These are phyloP conservation scores for Neoascia interrupta DNA, from an alignment of 2,888 invertebrate species.

Conservation along the genomic window DNA sequence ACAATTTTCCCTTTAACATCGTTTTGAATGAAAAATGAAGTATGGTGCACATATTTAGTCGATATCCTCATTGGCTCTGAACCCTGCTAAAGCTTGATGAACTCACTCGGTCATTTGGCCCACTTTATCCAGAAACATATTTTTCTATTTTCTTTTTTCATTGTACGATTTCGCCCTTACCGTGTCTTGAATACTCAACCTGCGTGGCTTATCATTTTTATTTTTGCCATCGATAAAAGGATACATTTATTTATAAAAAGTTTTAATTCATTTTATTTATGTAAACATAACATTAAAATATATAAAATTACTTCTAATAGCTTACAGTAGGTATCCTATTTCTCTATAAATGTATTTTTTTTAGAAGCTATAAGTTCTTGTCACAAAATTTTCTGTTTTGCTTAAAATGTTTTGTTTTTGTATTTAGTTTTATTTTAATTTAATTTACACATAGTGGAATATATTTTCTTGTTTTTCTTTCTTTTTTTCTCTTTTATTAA, in stretches of 20 bases:
- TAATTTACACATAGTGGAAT: constrained; percentile 65
- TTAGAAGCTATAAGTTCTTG: constrained; percentile 43
- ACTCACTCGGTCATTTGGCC: too few species aligned
- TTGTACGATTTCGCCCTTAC: too few species aligned
- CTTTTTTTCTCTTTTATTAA: constrained; percentile 16
- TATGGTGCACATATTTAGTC: too few species aligned
- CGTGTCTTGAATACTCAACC: too few species aligned
- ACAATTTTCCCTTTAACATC: too few species aligned
- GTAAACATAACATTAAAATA: constrained; percentile 56
- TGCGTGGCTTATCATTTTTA: too few species aligned
- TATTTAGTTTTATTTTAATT: constrained; percentile 21
- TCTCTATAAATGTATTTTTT: constrained; percentile 45
- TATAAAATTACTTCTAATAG: constrained; percentile 33
- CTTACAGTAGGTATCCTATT: constrained; percentile 46
- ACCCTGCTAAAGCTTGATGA: too few species aligned
- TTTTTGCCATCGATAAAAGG: neutral
- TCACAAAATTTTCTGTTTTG: constrained; percentile 24
- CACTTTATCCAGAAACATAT: too few species aligned
- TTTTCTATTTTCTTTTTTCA: too few species aligned
- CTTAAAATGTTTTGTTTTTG: neutral
- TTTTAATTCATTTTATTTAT: constrained; percentile 58
- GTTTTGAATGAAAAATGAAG: too few species aligned
- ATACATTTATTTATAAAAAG: constrained; percentile 32
- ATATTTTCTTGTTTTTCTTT: constrained; percentile 15
- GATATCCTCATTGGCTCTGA: too few species aligned